Conservation (phyloP, 2,113 vertebrate genomes). For the Vimba vimba region DNA sequence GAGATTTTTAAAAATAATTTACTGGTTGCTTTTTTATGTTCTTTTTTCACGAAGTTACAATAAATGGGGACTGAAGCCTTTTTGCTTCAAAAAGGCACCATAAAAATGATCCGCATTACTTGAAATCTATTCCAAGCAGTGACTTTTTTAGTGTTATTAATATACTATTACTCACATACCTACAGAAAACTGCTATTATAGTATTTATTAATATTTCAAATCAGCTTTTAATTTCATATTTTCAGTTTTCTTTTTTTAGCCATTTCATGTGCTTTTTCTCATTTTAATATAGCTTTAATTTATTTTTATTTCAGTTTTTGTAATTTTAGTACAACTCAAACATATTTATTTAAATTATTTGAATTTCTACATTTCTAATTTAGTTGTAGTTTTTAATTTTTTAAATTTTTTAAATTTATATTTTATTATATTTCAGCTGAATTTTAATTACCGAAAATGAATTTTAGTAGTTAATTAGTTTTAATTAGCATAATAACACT, state of each 20-base stretch:
- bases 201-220: background rate
- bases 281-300: background rate
- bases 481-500: background rate
- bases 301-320: background rate
- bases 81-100: too few species aligned
- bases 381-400: background rate
- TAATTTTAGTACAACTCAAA: background rate
- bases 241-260: background rate
- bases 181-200: background rate
- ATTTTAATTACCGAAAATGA: background rate
- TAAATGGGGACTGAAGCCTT: background rate
- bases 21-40: background rate
- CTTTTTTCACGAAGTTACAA: background rate
- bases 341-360: background rate
- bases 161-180: background rate
- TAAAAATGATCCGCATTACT: background rate
- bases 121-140: background rate
- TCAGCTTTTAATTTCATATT: background rate
- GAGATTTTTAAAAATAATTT: background rate
- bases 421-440: background rate
- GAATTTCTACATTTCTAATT: background rate
- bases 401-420: background rate
- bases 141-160: background rate
- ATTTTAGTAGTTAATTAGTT: background rate
- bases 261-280: background rate